Evolutionary conservation across 1,140 invertebrate genomes (phyloP).

Genomic region (Zaprionus inermis): DNA sequence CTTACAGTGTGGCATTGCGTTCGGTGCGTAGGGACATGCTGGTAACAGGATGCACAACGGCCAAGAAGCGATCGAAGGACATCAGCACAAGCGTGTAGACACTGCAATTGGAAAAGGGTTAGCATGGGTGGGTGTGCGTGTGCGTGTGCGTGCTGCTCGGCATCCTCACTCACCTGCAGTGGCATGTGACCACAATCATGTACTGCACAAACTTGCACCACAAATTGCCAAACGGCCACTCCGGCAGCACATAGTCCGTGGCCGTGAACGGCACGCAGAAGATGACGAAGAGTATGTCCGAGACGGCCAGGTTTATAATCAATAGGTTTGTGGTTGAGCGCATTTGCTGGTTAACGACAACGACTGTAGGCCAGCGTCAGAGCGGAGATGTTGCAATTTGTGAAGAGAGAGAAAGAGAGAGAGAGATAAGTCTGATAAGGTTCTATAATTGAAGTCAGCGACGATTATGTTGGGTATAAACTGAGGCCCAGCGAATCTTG

Average conservation of each 20-base stretch:
- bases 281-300: conserved; percentile 96
- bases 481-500: no score
- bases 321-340: conserved; percentile 96
- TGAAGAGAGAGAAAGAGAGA: background rate
- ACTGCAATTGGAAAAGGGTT: conserved; percentile 32
- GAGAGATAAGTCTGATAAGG: conserved; percentile 1
- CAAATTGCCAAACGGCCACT: conserved; percentile 95
- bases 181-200: conserved; percentile 92
- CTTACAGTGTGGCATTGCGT: conserved; percentile 89
- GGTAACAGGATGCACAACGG: conserved; percentile 96
- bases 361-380: conserved; percentile 85
- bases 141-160: background rate
- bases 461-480: background rate
- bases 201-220: conserved; percentile 96
- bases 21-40: conserved; percentile 95
- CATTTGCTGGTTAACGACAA: conserved; percentile 95
- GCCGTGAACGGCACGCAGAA: conserved; percentile 91
- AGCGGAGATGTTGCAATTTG: background rate
- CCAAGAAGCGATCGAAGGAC: conserved; percentile 97
- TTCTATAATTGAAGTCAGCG: background rate
- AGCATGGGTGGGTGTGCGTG: background rate
- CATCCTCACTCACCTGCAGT: conserved; percentile 90
- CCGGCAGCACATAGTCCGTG: conserved; percentile 92
- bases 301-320: conserved; percentile 94
- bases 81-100: conserved; percentile 96